phyloP scores from a whole-genome alignment of 1,140 invertebrate genomes.

The Drosophila varians region DNA sequence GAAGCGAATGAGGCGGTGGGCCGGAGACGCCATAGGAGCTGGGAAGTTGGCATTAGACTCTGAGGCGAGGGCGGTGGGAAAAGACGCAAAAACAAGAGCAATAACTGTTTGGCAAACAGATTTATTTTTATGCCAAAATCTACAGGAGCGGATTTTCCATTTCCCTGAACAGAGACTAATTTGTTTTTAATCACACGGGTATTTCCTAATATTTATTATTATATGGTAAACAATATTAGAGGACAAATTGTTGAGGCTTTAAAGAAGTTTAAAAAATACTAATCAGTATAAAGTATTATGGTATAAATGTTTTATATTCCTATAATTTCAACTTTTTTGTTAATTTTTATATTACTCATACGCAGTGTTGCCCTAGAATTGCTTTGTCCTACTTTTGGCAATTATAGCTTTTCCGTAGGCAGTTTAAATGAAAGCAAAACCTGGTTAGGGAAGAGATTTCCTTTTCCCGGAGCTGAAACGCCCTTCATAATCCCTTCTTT shows the following conservation, averaged over 20 bases:
- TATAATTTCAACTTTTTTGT: too few relatives aligned
- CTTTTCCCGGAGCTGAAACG: background rate
- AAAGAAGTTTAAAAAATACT: too few relatives aligned
- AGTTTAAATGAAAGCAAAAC: background rate
- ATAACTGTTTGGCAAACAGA: slow-evolving; percentile 82
- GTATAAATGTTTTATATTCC: too few relatives aligned
- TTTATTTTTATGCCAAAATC: slow-evolving; percentile 61
- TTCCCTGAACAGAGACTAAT: background rate
- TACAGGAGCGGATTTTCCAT: slow-evolving; percentile 36
- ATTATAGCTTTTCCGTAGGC: too few relatives aligned
- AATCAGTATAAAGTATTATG: too few relatives aligned
- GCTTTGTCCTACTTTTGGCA: background rate
- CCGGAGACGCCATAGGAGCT: background rate
- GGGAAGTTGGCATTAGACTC: slow-evolving; percentile 38
- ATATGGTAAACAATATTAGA: too few relatives aligned
- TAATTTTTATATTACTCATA: background rate
- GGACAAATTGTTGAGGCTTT: too few relatives aligned
- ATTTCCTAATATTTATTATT: too few relatives aligned
- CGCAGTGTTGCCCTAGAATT: background rate
- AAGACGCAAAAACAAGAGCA: slow-evolving; percentile 68
- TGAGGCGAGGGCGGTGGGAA: slow-evolving; percentile 21
- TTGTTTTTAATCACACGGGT: background rate
- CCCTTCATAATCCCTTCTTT: too few relatives aligned
- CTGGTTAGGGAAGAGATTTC: background rate
- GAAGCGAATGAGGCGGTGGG: slow-evolving; percentile 7